phyloP scores from a whole-genome alignment of 2,113 vertebrate species.

The Eonycteris spelaea region DNA sequence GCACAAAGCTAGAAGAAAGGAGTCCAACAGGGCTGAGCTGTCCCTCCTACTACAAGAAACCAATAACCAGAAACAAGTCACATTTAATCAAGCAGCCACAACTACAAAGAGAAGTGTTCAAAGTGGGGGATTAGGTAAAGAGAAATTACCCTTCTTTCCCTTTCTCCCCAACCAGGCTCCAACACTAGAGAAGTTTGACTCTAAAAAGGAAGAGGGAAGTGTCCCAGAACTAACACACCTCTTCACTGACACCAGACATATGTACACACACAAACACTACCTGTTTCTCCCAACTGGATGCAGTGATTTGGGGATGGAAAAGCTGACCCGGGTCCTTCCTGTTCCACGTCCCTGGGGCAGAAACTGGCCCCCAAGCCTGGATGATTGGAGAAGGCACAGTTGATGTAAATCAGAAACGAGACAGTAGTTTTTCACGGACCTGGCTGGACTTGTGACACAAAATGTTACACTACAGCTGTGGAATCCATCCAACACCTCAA shows the following conservation, averaged over 20 bases:
- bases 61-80: neutral
- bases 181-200: neutral
- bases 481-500: neutral
- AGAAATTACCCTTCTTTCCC: neutral
- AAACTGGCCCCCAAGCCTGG: neutral
- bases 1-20: neutral
- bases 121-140: neutral
- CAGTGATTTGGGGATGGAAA: neutral
- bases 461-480: neutral
- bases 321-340: neutral
- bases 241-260: neutral
- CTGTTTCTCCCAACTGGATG: neutral
- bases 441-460: neutral
- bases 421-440: neutral
- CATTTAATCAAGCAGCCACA: neutral
- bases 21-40: neutral
- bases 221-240: neutral
- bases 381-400: neutral
- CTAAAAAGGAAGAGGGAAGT: neutral
- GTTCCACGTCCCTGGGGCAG: neutral
- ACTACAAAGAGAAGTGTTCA: neutral
- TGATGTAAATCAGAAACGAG: neutral
- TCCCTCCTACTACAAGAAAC: neutral
- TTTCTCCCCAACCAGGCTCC: neutral
- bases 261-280: neutral